Percentiles rank a stretch among this genome's conserved stretches.
These are phyloP conservation scores for Melospiza melodia DNA, from an alignment of 2,113 vertebrate genomes.

Conservation along the genomic window DNA sequence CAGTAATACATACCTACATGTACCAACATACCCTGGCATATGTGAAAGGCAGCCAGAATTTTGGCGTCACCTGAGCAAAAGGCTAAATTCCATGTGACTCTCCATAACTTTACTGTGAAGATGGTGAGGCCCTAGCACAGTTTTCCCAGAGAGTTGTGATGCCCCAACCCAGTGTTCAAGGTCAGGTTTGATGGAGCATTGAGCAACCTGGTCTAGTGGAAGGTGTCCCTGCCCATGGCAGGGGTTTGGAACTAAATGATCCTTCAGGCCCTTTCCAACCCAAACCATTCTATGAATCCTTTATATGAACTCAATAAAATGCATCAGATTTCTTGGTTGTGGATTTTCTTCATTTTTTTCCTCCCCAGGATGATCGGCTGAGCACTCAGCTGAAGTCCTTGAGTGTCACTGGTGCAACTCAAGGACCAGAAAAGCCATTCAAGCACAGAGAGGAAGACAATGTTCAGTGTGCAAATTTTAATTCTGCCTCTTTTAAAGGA, in stretches of 20 bases:
- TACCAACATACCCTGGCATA: background rate
- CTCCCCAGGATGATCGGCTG: background rate
- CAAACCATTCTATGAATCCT: background rate
- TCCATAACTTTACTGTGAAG: background rate
- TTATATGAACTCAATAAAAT: background rate
- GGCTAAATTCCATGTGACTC: background rate
- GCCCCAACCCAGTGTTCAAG: background rate
- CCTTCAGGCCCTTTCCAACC: background rate
- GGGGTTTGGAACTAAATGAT: background rate
- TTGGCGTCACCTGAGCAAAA: background rate
- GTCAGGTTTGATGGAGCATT: background rate
- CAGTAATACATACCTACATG: background rate
- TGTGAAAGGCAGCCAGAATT: background rate
- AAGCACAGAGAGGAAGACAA: background rate
- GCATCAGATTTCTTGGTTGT: background rate
- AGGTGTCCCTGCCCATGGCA: background rate
- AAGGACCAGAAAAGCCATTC: background rate
- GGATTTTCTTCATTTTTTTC: background rate
- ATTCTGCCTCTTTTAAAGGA: background rate
- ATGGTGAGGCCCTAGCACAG: background rate
- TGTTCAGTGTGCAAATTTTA: background rate
- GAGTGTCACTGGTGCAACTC: background rate
- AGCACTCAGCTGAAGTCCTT: background rate
- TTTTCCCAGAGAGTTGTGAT: background rate
- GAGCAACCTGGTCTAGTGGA: background rate